phyloP scores from a whole-genome alignment of 2,113 vertebrate species.

The Notarius quadriscutis region DNA sequence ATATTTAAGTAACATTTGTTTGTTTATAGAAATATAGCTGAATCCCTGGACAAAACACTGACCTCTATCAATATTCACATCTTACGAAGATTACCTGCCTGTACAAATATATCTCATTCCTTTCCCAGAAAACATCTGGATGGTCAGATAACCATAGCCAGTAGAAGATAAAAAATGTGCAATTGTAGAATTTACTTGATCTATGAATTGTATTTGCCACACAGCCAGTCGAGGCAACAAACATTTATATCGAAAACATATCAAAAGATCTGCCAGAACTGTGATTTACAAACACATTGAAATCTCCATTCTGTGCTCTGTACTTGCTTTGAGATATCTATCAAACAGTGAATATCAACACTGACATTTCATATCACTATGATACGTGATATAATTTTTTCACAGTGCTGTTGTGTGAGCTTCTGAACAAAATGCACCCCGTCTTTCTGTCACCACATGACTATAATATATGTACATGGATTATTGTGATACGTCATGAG shows the following conservation, averaged over 20 bases:
- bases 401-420: neutral
- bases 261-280: constrained; percentile 3
- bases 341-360: constrained; percentile 3
- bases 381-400: neutral
- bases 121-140: neutral
- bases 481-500: neutral
- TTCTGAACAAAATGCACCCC: neutral
- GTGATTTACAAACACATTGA: neutral
- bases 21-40: neutral
- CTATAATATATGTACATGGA: neutral
- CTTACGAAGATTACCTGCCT: neutral
- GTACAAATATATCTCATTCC: neutral
- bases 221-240: neutral
- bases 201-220: neutral
- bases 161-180: neutral
- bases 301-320: neutral
- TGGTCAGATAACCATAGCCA: neutral
- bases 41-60: neutral
- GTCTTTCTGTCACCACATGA: too few relatives aligned
- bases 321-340: neutral
- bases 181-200: constrained; percentile 10
- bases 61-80: neutral
- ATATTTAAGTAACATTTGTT: neutral
- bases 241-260: neutral
- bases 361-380: neutral